Conservation (phyloP, 2,113 vertebrate genomes). For the Malurus melanocephalus region DNA sequence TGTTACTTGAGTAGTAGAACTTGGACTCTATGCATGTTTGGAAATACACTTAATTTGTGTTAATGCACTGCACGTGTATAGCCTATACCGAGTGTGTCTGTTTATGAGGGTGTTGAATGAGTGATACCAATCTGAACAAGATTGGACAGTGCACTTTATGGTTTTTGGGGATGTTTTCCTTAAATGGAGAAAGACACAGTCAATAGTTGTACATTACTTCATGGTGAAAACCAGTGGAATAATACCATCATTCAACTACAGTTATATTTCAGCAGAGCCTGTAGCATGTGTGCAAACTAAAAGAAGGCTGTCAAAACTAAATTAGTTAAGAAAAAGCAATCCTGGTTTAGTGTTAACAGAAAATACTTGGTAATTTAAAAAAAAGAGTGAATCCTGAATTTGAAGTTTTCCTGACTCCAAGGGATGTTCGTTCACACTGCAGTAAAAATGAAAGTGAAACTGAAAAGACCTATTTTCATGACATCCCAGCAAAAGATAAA, state of each 20-base stretch:
- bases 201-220: neutral
- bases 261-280: neutral
- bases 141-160: neutral
- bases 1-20: neutral
- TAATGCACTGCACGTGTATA: neutral
- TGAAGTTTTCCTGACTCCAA: neutral
- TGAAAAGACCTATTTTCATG: neutral
- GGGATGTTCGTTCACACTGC: neutral
- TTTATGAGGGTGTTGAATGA: neutral
- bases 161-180: neutral
- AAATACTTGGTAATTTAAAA: neutral
- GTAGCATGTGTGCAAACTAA: neutral
- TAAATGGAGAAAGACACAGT: neutral
- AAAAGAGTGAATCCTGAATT: neutral
- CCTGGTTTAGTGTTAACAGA: neutral
- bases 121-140: neutral
- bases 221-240: neutral
- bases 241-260: neutral
- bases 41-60: neutral
- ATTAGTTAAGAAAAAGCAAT: neutral
- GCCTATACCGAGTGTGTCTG: neutral
- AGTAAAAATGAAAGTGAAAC: conserved; percentile 40
- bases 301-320: neutral
- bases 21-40: rapidly evolving
- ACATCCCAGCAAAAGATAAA: neutral